Conservation (phyloP, 2,113 vertebrate genomes). For the Rhinoptilus africanus region DNA sequence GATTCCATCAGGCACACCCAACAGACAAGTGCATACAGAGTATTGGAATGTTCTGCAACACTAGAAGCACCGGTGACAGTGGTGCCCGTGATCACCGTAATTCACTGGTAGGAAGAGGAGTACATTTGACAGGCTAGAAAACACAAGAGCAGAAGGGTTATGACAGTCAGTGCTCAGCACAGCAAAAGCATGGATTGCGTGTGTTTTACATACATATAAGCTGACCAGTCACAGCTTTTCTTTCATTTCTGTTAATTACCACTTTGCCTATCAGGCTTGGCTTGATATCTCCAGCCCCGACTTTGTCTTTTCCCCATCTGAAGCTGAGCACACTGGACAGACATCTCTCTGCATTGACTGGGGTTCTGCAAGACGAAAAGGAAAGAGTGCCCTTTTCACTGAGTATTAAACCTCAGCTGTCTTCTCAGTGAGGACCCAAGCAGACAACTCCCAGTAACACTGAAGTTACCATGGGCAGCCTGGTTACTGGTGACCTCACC, state of each 20-base stretch:
- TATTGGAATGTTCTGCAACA: not conserved
- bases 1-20: not conserved
- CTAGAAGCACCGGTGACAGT: not conserved
- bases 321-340: not conserved
- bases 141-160: not conserved
- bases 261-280: not conserved
- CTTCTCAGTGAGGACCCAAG: not conserved
- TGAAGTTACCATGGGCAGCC: not conserved
- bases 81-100: not conserved
- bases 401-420: not conserved
- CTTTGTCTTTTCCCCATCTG: not conserved
- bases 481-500: not conserved
- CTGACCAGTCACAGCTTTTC: not conserved
- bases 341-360: not conserved
- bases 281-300: not conserved
- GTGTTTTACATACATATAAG: rapidly evolving
- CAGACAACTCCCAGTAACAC: rapidly evolving
- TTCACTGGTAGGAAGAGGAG: not conserved
- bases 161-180: not conserved
- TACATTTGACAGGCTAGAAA: not conserved
- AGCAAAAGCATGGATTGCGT: not conserved
- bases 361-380: not conserved
- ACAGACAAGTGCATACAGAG: not conserved
- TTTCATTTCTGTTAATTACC: not conserved
- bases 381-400: not conserved